Evolutionary conservation across 1,140 invertebrate species (phyloP), one percentile per base, ranked within the genome.

Genomic region (Arion vulgaris): DNA sequence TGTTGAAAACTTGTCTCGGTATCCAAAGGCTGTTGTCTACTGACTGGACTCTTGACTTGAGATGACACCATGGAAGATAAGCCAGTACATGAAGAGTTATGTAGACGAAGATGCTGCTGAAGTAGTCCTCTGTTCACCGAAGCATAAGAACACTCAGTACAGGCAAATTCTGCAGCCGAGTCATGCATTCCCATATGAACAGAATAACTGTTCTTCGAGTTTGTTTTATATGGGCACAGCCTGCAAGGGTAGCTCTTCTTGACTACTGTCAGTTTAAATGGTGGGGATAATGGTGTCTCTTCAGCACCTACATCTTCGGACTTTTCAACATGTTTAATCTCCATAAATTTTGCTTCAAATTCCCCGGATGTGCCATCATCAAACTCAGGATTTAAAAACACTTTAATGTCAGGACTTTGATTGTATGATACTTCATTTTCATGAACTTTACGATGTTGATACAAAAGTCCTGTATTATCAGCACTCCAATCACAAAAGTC

Each of bases 401-500:
- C 85, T 69, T 87, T 87, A 34, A 90, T 89, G 28, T 86, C 86
- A n/a, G 87, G 88, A 38, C 82, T 85, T 13, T 81, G 68, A 57
- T 86, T 81, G 71, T 85, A 91, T 23, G 75, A 85, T 0, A 84
- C 68, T 72, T 89, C 87, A 57, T 82, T 79, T 28, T 78, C 57
- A 74, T 91, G 90, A 23, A 91, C 88, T 81, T 85, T 87, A 28
- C 90, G 86, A 79, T 91, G 91, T 45, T 90, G 87, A 69, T 88
- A 87, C 62, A 91, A 68, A 17, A 90, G 82, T 45, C 87, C 88
- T 9, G 90, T 83, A 71, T 87, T 77, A 71, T 90, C 87, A 62
- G 88, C 86, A 81, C 89, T 91, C 90, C 90, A 91, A 82, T 90
- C 89, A 83, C 91, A 91, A 81, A 85, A 89, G 74, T 91, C 90